Conservation (phyloP, 2,797 vertebrate species). For the Rhincodon typus region DNA sequence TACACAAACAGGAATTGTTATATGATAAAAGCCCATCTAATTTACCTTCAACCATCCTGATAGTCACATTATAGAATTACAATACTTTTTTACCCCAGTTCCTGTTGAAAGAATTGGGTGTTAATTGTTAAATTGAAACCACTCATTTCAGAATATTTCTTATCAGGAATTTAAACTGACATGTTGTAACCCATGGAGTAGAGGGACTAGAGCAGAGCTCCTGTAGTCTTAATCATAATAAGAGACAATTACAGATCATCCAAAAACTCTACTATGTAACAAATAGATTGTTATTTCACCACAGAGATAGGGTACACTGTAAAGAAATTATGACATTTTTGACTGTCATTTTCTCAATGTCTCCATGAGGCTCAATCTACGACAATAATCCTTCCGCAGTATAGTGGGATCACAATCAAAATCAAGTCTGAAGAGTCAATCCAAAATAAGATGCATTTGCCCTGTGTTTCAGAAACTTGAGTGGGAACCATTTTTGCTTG, state of each 20-base stretch:
- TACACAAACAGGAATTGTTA: background rate
- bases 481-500: background rate
- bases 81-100: background rate
- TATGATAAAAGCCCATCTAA: background rate
- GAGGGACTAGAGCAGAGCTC: too few species aligned
- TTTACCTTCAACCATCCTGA: background rate
- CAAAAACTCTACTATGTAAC: background rate
- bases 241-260: background rate
- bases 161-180: conserved; percentile 12
- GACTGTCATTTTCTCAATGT: background rate
- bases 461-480: background rate
- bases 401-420: too few species aligned
- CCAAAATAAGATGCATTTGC: background rate
- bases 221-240: too few species aligned
- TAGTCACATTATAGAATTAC: background rate
- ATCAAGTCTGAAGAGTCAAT: background rate
- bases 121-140: background rate
- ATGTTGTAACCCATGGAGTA: too few species aligned
- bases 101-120: background rate
- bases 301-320: background rate
- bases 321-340: background rate
- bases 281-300: background rate
- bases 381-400: background rate
- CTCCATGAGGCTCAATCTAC: background rate
- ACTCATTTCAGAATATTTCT: background rate